phyloP scores from a whole-genome alignment of 2,888 invertebrate species.

The Drosophila differens region DNA sequence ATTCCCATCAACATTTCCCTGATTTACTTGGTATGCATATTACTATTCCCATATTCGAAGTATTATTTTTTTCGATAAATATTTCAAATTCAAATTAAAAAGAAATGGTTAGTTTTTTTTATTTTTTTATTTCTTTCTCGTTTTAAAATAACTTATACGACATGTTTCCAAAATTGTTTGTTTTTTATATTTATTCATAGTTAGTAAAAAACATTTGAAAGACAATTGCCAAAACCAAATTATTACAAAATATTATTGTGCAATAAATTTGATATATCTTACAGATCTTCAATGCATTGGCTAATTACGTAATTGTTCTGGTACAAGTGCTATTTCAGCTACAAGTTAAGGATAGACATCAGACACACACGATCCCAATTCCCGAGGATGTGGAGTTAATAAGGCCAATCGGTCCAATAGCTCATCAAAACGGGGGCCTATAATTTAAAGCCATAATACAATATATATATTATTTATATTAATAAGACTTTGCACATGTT shows the following conservation, averaged over 20 bases:
- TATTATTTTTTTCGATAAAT: background rate
- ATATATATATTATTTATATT: background rate
- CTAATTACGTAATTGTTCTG: constrained; percentile 80
- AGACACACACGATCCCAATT: constrained; percentile 18
- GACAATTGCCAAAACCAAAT: background rate
- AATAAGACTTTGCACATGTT: background rate
- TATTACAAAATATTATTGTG: background rate
- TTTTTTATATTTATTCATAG: background rate
- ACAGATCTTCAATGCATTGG: constrained; percentile 77
- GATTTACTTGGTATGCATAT: constrained; percentile 70
- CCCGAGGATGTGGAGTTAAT: constrained; percentile 58
- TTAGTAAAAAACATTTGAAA: background rate
- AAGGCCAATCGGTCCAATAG: constrained; percentile 21
- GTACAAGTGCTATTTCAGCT: constrained; percentile 82
- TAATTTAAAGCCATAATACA: background rate
- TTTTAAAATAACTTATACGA: background rate
- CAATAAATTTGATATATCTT: background rate
- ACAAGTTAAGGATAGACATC: constrained; percentile 49
- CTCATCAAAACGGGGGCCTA: constrained; percentile 20
- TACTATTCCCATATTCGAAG: background rate
- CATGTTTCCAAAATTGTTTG: background rate
- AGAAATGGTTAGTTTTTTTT: background rate
- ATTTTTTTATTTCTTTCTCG: background rate
- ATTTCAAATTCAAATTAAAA: background rate
- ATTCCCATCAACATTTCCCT: constrained; percentile 64